Conservation (phyloP, 1,140 invertebrate species). For the Dinothrombium tinctorium region DNA sequence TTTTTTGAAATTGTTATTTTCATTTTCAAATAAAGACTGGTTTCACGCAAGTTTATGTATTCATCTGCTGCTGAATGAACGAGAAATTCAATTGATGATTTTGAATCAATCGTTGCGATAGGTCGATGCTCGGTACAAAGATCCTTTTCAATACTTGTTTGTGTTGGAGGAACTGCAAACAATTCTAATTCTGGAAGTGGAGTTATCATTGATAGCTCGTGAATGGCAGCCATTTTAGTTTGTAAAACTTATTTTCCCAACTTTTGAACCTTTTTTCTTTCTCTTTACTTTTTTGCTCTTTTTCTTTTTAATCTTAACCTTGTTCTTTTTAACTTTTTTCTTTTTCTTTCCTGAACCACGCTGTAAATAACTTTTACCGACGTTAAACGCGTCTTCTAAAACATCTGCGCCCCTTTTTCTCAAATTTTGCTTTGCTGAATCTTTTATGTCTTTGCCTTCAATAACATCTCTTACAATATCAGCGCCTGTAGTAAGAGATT, state of each 20-base stretch:
- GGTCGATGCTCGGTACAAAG: neutral
- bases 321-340: neutral
- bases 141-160: neutral
- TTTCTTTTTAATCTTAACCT: neutral
- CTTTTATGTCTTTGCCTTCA: neutral
- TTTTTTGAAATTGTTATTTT: constrained; percentile 15
- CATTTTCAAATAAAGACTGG: constrained; percentile 19
- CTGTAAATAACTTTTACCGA: neutral
- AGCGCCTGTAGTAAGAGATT: neutral
- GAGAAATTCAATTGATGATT: neutral
- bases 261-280: neutral
- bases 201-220: neutral
- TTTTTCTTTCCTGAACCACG: neutral
- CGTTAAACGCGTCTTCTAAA: neutral
- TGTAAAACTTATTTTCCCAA: neutral
- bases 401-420: neutral
- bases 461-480: constrained; percentile 3
- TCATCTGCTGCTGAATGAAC: neutral
- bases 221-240: neutral
- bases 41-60: constrained; percentile 8
- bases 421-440: neutral
- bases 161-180: neutral
- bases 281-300: neutral
- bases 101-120: neutral
- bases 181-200: neutral